Evolutionary conservation across 2,797 vertebrate genomes (phyloP).

Genomic region (Platalea minor): DNA sequence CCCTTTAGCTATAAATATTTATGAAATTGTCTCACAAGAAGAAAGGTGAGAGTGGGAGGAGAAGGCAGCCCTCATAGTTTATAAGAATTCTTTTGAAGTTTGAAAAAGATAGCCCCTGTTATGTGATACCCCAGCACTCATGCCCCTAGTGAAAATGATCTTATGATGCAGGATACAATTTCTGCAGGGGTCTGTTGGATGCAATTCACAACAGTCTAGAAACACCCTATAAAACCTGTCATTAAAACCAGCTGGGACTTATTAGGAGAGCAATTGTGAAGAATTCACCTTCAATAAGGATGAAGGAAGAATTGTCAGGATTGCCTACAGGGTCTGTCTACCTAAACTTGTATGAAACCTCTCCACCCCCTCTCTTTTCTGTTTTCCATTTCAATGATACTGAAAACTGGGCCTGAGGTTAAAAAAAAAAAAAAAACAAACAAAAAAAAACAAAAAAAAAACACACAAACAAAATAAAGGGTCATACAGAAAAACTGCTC

Average conservation of each 20-base stretch:
- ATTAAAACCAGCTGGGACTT: constrained; percentile 44
- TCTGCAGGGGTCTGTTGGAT: constrained; percentile 10
- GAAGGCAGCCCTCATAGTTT: neutral
- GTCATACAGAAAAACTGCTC: neutral
- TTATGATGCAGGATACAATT: constrained; percentile 25
- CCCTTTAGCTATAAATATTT: constrained; percentile 32
- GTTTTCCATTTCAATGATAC: neutral
- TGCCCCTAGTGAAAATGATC: neutral
- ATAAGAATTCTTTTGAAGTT: constrained; percentile 9
- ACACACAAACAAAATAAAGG: neutral
- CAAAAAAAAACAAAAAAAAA: neutral
- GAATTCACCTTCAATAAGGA: constrained; percentile 31
- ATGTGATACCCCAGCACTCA: neutral
- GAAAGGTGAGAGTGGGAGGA: neutral
- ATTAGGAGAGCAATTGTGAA: constrained; percentile 13
- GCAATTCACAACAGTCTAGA: constrained; percentile 8
- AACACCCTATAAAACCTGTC: constrained; percentile 45
- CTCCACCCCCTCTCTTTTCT: neutral
- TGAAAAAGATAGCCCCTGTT: neutral
- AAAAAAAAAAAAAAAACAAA: neutral
- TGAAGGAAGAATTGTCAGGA: constrained; percentile 10
- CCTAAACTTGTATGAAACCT: neutral
- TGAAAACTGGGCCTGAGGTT: neutral
- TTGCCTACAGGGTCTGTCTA: neutral
- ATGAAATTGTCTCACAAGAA: constrained; percentile 25